These are phyloP conservation scores for Okapia johnstoni DNA, from an alignment of 2,113 vertebrate genomes.

Conservation along the genomic window DNA sequence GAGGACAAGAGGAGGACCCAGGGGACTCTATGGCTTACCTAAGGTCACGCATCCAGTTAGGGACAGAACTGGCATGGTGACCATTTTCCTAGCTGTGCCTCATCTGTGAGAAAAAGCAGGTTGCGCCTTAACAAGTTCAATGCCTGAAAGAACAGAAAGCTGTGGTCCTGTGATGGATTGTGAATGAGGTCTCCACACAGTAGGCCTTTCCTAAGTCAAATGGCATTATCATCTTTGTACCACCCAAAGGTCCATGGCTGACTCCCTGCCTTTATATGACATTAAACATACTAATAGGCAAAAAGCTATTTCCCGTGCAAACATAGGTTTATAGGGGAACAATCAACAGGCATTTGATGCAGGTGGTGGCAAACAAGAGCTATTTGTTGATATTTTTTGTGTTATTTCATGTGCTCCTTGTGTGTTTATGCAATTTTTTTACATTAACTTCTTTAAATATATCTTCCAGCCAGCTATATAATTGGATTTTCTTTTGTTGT, in stretches of 20 bases:
- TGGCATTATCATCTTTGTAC: not conserved
- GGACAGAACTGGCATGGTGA: not conserved
- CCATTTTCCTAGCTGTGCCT: not conserved
- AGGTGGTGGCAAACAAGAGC: constrained; percentile 20
- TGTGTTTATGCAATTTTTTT: constrained; percentile 59
- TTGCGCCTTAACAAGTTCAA: not conserved
- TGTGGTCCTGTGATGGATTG: not conserved
- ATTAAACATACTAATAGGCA: constrained; percentile 36
- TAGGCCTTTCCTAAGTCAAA: not conserved
- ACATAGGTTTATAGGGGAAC: constrained; percentile 17
- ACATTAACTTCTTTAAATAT: constrained; percentile 83
- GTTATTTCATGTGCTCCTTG: constrained; percentile 52
- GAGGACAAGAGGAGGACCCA: not conserved
- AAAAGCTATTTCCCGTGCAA: constrained; percentile 47
- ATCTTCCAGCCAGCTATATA: constrained; percentile 78
- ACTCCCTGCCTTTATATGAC: not conserved
- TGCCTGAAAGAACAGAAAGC: not conserved
- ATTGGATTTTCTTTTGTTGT: constrained; percentile 85
- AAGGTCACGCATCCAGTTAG: too few relatives aligned
- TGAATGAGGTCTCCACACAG: not conserved
- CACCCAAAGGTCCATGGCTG: not conserved
- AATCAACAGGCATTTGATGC: constrained; percentile 50
- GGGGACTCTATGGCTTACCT: not conserved
- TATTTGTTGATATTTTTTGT: constrained; percentile 52
- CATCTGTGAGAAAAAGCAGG: not conserved